Evolutionary conservation across 2,113 vertebrate species (phyloP).

Genomic region (Sigmodon hispidus): DNA sequence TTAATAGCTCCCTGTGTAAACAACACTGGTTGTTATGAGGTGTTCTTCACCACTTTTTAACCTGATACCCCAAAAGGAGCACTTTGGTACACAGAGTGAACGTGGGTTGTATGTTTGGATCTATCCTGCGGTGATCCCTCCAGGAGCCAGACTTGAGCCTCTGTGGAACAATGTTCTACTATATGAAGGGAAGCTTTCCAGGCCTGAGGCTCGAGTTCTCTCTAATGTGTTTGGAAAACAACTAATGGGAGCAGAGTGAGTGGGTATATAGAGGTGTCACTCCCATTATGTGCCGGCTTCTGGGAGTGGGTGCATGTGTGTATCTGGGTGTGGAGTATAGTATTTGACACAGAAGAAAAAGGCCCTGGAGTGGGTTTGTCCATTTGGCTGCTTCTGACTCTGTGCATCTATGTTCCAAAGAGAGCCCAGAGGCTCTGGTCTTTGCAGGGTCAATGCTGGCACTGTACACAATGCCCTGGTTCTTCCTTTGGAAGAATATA

Average conservation of each 20-base stretch:
- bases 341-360: background rate
- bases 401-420: background rate
- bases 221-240: conserved; percentile 37
- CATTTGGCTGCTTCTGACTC: background rate
- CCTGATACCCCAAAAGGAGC: conserved; percentile 19
- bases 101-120: conserved; percentile 58
- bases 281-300: background rate
- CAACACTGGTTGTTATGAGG: background rate
- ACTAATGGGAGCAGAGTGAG: background rate
- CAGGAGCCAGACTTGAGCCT: conserved; percentile 46
- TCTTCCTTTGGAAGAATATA: background rate
- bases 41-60: conserved; percentile 47
- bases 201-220: background rate
- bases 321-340: background rate
- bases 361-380: background rate
- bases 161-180: background rate
- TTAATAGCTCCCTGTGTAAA: conserved; percentile 32
- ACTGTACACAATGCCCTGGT: background rate
- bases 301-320: background rate
- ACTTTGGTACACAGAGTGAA: background rate
- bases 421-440: background rate
- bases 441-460: background rate
- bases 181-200: conserved; percentile 37
- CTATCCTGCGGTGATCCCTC: background rate
- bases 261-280: background rate